phyloP scores from a whole-genome alignment of 2,113 vertebrate genomes.

The Laticauda colubrina region DNA sequence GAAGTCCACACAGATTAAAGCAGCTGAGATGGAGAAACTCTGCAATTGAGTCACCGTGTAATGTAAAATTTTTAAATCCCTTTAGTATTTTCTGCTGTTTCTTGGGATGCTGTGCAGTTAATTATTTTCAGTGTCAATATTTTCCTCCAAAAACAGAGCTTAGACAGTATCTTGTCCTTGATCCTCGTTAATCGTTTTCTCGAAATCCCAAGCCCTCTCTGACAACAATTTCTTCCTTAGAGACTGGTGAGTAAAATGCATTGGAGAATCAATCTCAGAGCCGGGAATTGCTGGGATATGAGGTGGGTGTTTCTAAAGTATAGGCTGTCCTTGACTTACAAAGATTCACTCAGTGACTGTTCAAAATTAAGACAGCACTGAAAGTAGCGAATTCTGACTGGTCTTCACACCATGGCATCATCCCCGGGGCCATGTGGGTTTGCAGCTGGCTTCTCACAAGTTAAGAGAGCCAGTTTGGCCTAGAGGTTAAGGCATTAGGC shows the following conservation, averaged over 20 bases:
- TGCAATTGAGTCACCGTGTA: background rate
- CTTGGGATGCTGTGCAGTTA: background rate
- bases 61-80: background rate
- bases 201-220: background rate
- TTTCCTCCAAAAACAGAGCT: background rate
- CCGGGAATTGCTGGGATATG: background rate
- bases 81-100: background rate
- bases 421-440: no score
- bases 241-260: background rate
- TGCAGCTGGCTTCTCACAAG: background rate
- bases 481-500: no score
- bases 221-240: background rate
- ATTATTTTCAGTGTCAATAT: background rate
- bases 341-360: background rate
- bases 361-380: background rate
- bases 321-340: background rate
- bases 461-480: no score
- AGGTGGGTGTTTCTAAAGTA: background rate
- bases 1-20: background rate
- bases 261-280: background rate
- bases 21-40: background rate
- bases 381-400: no score
- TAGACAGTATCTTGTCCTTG: background rate
- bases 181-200: conserved; percentile 1
- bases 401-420: no score